Percentiles rank a stretch among this genome's conserved stretches.
These are phyloP conservation scores for Acleris literana DNA, from an alignment of 2,888 invertebrate species.

Conservation along the genomic window DNA sequence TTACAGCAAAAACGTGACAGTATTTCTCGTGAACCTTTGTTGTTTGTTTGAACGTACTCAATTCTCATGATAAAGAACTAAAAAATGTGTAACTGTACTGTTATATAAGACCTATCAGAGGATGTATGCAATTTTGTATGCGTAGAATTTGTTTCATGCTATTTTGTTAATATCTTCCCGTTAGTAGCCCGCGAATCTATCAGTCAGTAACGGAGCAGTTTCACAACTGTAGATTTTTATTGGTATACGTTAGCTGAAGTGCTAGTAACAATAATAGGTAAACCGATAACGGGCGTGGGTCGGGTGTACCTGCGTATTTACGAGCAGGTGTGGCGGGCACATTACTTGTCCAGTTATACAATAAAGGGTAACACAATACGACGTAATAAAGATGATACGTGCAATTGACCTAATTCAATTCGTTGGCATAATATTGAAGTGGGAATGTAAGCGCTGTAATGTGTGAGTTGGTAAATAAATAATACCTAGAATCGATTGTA, in stretches of 20 bases:
- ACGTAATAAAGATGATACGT: conserved; percentile 34
- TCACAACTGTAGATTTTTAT: background rate
- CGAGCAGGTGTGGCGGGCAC: conserved; percentile 28
- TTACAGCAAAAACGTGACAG: conserved; percentile 27
- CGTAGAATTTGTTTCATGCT: no score
- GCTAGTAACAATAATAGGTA: conserved; percentile 19
- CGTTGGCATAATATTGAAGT: conserved; percentile 17
- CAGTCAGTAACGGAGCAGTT: background rate
- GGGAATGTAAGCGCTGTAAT: background rate
- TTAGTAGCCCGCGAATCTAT: no score
- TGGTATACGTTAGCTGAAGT: conserved; percentile 18
- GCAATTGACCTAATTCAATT: conserved; percentile 35
- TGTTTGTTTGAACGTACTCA: background rate
- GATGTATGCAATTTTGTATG: no score
- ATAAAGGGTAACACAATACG: conserved; percentile 35
- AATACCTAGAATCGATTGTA: conserved; percentile 1
- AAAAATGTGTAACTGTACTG: background rate
- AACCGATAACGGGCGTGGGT: conserved; percentile 14
- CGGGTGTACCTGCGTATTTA: conserved; percentile 17
- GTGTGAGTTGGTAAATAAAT: background rate
- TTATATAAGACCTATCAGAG: no score
- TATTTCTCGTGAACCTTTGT: conserved; percentile 1
- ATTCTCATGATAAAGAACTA: background rate
- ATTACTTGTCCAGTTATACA: conserved; percentile 29
- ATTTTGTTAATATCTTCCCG: no score